Evolutionary conservation across 2,888 invertebrate genomes (phyloP).

Genomic region (Bellardia bayeri): DNA sequence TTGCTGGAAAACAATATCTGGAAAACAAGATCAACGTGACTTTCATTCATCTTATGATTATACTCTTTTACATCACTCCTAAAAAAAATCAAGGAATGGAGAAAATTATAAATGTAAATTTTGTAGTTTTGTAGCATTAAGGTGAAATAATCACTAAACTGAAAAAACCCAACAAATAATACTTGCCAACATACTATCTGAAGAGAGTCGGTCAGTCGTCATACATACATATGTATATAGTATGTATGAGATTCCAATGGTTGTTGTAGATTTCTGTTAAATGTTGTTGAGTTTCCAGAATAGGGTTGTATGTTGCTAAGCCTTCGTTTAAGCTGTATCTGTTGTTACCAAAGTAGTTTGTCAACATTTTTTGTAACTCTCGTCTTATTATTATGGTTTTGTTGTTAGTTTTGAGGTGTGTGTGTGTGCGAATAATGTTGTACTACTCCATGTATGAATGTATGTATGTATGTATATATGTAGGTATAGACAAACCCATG

Average conservation of each 20-base stretch:
- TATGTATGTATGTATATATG: slow-evolving; percentile 15
- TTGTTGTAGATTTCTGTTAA: not conserved
- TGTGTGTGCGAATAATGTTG: slow-evolving; percentile 15
- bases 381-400: slow-evolving; percentile 18
- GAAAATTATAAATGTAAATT: slow-evolving; percentile 21
- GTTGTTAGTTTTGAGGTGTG: slow-evolving; percentile 20
- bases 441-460: not conserved
- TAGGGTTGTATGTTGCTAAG: slow-evolving; percentile 55
- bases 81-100: not conserved
- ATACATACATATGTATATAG: too few relatives aligned
- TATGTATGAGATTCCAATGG: not conserved
- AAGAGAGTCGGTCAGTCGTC: not conserved
- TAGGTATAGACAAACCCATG: too few relatives aligned
- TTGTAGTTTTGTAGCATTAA: slow-evolving; percentile 64
- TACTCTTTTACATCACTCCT: not conserved
- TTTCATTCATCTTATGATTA: not conserved
- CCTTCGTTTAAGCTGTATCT: slow-evolving; percentile 52
- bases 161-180: slow-evolving; percentile 22
- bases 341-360: slow-evolving; percentile 67
- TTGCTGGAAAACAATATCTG: too few relatives aligned
- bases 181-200: slow-evolving; percentile 6
- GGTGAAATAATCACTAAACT: slow-evolving; percentile 26
- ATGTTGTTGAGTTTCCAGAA: slow-evolving; percentile 11
- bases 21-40: too few relatives aligned
- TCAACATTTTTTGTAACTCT: slow-evolving; percentile 69